Conservation (phyloP, 2,888 invertebrate species). For the Barypeithes pellucidus region DNA sequence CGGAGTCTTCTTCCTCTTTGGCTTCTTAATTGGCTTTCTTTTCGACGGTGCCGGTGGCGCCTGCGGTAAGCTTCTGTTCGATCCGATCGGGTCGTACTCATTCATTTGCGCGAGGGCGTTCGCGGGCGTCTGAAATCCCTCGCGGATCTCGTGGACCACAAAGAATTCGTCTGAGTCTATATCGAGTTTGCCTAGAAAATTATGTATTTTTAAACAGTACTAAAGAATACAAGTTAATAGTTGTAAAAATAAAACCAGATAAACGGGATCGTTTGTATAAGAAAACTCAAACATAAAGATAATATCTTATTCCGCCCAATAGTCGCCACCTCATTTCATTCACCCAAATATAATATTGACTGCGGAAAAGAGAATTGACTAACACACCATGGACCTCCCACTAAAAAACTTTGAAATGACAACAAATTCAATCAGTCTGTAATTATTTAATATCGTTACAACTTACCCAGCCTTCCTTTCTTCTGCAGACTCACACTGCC, state of each 20-base stretch:
- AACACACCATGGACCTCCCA: too few relatives aligned
- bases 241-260: too few relatives aligned
- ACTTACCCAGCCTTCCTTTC: conserved; percentile 75
- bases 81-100: conserved; percentile 60
- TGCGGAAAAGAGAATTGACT: too few relatives aligned
- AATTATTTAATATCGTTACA: background rate
- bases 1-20: conserved; percentile 69
- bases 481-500: conserved; percentile 74
- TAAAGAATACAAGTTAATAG: background rate
- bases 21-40: conserved; percentile 70
- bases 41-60: conserved; percentile 62
- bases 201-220: background rate
- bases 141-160: conserved; percentile 86
- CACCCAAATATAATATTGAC: too few relatives aligned
- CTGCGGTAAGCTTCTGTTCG: conserved; percentile 53
- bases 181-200: conserved; percentile 70
- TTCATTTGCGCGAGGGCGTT: conserved; percentile 79
- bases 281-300: too few relatives aligned
- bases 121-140: conserved; percentile 80
- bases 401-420: too few relatives aligned
- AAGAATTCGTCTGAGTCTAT: conserved; percentile 92
- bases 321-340: too few relatives aligned
- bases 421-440: too few relatives aligned
- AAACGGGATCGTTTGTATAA: too few relatives aligned
- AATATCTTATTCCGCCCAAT: too few relatives aligned